These are phyloP conservation scores for Lysandra coridon DNA, from an alignment of 2,888 invertebrate genomes.

Conservation along the genomic window DNA sequence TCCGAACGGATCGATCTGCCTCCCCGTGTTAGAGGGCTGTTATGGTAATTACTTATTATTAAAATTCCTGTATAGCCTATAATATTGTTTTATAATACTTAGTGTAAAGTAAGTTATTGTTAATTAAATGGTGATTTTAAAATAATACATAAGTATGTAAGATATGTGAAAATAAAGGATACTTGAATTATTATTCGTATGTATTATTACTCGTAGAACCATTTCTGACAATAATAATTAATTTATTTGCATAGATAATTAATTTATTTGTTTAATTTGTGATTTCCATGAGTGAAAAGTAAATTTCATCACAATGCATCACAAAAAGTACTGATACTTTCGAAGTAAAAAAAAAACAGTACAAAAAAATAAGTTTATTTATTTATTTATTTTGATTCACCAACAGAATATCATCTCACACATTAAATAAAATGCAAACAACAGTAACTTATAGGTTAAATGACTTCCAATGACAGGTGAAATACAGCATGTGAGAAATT, in stretches of 20 bases:
- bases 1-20: not conserved
- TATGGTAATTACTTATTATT: not conserved
- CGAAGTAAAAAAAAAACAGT: no score
- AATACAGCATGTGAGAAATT: no score
- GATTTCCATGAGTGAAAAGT: no score
- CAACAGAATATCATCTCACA: no score
- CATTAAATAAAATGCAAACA: no score
- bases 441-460: no score
- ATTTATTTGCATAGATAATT: not conserved
- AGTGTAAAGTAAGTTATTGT: conserved; percentile 49
- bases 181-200: conserved; percentile 32
- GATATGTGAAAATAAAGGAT: conserved; percentile 49
- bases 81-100: not conserved
- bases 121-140: conserved; percentile 50
- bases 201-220: conserved; percentile 7
- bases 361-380: no score
- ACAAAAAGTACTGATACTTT: no score
- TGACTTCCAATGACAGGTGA: no score
- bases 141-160: conserved; percentile 54
- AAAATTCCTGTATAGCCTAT: conserved; percentile 1
- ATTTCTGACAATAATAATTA: not conserved
- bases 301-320: no score
- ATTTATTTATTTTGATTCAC: no score
- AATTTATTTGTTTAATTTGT: not conserved
- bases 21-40: not conserved